Evolutionary conservation across 2,888 invertebrate species (phyloP).

Genomic region (Sesamia inferens): DNA sequence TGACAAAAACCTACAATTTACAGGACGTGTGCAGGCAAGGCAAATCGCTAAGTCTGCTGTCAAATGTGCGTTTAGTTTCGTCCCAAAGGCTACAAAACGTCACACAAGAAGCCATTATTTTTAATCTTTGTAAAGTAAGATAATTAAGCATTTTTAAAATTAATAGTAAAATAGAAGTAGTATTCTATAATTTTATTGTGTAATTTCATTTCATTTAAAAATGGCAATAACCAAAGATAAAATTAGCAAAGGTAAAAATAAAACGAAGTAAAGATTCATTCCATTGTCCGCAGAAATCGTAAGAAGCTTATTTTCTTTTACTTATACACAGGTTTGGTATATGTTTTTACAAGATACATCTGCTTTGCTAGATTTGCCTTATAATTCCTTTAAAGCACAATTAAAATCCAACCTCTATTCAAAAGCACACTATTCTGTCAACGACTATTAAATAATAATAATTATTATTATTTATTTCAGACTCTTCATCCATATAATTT

Average conservation of each 20-base stretch:
- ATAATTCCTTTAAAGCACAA: no score
- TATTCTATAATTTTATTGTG: not conserved
- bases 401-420: no score
- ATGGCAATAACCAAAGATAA: not conserved
- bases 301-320: no score
- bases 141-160: not conserved
- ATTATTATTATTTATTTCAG: no score
- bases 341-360: no score
- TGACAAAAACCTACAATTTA: slow-evolving; percentile 53
- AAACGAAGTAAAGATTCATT: slow-evolving; percentile 16
- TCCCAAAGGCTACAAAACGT: not conserved
- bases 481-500: no score
- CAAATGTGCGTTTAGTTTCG: slow-evolving; percentile 49
- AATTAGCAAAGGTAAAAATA: not conserved
- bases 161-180: not conserved
- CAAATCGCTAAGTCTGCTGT: slow-evolving; percentile 44
- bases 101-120: not conserved
- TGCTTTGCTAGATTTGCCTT: no score
- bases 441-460: no score
- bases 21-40: slow-evolving; percentile 59
- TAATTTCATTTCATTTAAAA: not conserved
- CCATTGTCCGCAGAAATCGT: slow-evolving; percentile 7
- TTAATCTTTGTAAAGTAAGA: not conserved
- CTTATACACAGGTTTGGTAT: no score
- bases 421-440: no score